Evolutionary conservation across 2,797 vertebrate species (phyloP).

Genomic region (Hypotaenidia philippensis): DNA sequence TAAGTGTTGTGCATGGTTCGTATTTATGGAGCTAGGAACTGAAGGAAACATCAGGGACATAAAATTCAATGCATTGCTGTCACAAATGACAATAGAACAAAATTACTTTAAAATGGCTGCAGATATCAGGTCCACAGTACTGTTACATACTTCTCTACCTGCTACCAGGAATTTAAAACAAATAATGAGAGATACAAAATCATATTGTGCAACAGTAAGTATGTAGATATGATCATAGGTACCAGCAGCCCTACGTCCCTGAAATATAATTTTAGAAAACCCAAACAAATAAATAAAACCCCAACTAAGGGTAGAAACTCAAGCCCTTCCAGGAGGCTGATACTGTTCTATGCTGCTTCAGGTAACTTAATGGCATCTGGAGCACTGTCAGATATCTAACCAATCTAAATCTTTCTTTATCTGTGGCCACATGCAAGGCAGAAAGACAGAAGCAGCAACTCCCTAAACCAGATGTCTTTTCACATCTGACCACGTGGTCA

Average conservation of each 20-base stretch:
- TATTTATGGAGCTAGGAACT: background rate
- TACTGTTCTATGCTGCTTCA: accelerated
- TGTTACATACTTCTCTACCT: background rate
- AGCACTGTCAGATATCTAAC: background rate
- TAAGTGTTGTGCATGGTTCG: background rate
- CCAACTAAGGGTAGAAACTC: background rate
- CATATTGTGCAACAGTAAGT: background rate
- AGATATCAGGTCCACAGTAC: background rate
- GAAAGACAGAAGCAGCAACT: background rate
- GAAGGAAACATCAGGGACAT: background rate
- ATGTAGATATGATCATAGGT: background rate
- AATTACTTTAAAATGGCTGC: background rate
- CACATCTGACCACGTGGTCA: background rate
- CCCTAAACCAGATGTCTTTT: background rate
- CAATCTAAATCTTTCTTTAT: background rate
- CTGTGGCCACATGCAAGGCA: background rate
- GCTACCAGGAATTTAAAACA: background rate
- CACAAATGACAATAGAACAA: background rate
- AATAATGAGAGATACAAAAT: background rate
- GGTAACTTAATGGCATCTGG: background rate
- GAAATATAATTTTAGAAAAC: background rate
- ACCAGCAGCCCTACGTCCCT: background rate
- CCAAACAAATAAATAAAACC: background rate
- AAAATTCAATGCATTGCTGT: background rate
- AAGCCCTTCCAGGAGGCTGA: background rate